Base-by-base conservation (phyloP, 2,888 invertebrate genomes). In the Pseudococcus jackbeardsleyi region DNA sequence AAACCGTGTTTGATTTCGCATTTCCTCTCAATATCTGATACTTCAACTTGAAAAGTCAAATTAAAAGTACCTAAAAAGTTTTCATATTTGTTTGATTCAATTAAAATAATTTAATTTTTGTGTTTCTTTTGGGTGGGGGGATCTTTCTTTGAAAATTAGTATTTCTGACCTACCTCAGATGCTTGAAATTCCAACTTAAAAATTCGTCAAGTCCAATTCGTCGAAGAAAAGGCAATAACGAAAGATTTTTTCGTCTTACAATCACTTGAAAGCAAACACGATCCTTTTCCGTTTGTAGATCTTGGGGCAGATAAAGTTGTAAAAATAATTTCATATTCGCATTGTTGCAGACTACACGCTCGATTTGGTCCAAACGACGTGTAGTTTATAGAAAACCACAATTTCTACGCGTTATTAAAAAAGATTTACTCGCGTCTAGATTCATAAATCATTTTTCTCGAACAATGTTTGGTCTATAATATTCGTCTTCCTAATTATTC, bases 321-420 rank as follows among this genome's bases (percentile, higher is more conserved):
- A 26, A 72, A 72, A 33, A 72, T 33, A 72, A 17, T 72, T 72
- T 72, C 33, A 72, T 33, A 33, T 72, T 72, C 33, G 15, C 33
- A 72, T 64, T 64, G 64, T 64, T 64, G 64, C 64, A 22, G 64
- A 64, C 64, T 33, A 72, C 72, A 72, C 72, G 15, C 72, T 72
- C 33, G 33, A 33, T 72, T 33, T 33, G 33, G 33, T 72, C 39
- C 12, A 33, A 72, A 33, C 33, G 39, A 33, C 72, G 2, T 72
- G 72, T 72, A 15, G 33, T 33, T 72, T 26, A 33, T 72, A 33
- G 33, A 33, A 72, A 72, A 72, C 72, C 17, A 33, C 72, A 15
- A 33, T 72, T 72, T 72, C 72, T 72, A 72, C 33, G 72, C 72
- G 33, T 72, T 72, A 72, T 39, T 72, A 72, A 72, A 46, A 46